A percentile compares a stretch with the other conserved stretches of the same genome.
Conservation (phyloP, 2,797 vertebrate species). For the Alosa sapidissima region DNA sequence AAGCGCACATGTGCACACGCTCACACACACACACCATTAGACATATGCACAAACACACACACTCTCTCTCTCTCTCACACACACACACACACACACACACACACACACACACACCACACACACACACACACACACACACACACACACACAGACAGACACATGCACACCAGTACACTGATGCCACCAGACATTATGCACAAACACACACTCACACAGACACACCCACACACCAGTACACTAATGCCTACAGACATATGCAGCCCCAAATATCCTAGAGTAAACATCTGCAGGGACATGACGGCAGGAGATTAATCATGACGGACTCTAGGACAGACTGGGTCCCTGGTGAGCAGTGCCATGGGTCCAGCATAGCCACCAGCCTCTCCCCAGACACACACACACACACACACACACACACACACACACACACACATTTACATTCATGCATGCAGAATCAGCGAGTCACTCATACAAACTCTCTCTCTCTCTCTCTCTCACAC, state of each 20-base stretch:
- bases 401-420: slow-evolving; percentile 17
- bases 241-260: slow-evolving; percentile 51
- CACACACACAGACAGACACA: background rate
- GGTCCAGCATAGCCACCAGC: background rate
- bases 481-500: background rate
- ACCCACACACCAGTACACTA: background rate
- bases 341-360: slow-evolving; percentile 11
- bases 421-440: background rate
- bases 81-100: slow-evolving; percentile 27
- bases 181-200: slow-evolving; percentile 16
- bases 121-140: background rate
- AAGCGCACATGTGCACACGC: slow-evolving; percentile 22
- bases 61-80: background rate
- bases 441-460: background rate
- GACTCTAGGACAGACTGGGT: slow-evolving; percentile 41
- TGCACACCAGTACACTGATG: background rate
- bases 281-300: slow-evolving; percentile 58
- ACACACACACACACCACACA: background rate
- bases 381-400: slow-evolving; percentile 22
- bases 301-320: slow-evolving; percentile 57
- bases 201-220: slow-evolving; percentile 36
- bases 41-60: background rate
- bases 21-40: background rate
- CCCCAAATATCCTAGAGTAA: slow-evolving; percentile 54
- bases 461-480: no score